These are phyloP conservation scores for Etheostoma spectabile DNA, from an alignment of 2,113 vertebrate species.

Conservation along the genomic window DNA sequence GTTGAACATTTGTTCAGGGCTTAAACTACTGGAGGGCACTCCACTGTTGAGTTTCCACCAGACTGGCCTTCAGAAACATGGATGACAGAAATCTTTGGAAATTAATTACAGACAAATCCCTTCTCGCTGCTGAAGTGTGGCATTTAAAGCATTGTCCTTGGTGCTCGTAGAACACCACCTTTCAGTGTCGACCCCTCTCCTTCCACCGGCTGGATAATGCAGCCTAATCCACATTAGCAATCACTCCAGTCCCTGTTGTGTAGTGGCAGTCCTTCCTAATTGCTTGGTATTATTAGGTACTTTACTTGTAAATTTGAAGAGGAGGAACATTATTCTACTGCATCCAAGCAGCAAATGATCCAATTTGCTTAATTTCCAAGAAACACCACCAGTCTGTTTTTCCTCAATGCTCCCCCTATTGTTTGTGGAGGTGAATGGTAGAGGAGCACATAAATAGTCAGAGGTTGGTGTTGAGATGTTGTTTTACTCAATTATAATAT, in stretches of 20 bases:
- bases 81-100: slow-evolving; percentile 78
- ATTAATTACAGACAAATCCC: slow-evolving; percentile 87
- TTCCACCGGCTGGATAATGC: slow-evolving; percentile 76
- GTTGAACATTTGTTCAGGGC: slow-evolving; percentile 75
- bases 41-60: slow-evolving; percentile 56
- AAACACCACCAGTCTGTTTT: slow-evolving; percentile 60
- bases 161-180: slow-evolving; percentile 79
- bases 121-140: slow-evolving; percentile 83
- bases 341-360: slow-evolving; percentile 88
- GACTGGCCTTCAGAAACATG: slow-evolving; percentile 73
- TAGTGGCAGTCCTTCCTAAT: slow-evolving; percentile 82
- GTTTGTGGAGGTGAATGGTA: slow-evolving; percentile 57
- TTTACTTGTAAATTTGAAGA: slow-evolving; percentile 87
- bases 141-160: slow-evolving; percentile 85
- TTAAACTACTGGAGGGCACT: slow-evolving; percentile 73
- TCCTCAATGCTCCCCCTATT: slow-evolving; percentile 63
- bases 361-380: slow-evolving; percentile 84
- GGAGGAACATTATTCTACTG: slow-evolving; percentile 83
- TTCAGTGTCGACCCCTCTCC: slow-evolving; percentile 74
- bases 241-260: slow-evolving; percentile 81
- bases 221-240: slow-evolving; percentile 82
- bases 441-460: slow-evolving; percentile 4
- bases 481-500: slow-evolving; percentile 48
- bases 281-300: slow-evolving; percentile 86
- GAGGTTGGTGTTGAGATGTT: neutral